Conservation (phyloP, 2,797 vertebrate species). For the Vultur gryphus region DNA sequence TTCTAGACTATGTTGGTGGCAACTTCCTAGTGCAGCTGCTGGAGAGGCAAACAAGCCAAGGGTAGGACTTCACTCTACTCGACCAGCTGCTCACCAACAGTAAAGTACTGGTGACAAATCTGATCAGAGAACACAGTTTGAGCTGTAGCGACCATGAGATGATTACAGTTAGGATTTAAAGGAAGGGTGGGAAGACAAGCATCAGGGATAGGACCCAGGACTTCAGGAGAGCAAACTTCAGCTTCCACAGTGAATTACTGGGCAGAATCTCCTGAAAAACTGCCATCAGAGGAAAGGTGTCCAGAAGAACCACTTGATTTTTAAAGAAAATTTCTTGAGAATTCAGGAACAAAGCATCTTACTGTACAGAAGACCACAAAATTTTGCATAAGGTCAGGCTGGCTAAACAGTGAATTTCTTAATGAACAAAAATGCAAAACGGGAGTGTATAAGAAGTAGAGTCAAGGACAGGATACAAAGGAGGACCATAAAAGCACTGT, state of each 20-base stretch:
- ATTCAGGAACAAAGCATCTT: not conserved
- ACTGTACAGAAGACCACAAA: not conserved
- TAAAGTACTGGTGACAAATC: not conserved
- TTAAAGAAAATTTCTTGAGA: not conserved
- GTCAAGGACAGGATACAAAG: not conserved
- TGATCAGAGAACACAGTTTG: not conserved
- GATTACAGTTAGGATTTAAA: not conserved
- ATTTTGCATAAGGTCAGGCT: not conserved
- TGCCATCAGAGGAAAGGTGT: not conserved
- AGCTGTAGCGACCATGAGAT: not conserved
- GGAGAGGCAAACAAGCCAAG: not conserved
- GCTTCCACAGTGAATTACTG: not conserved
- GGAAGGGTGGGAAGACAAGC: not conserved
- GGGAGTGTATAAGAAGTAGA: not conserved
- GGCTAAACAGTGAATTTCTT: not conserved
- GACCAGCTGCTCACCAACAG: not conserved
- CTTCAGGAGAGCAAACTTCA: not conserved
- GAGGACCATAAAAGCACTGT: not conserved
- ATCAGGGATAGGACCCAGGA: not conserved
- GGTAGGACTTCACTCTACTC: not conserved
- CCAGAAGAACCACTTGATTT: not conserved
- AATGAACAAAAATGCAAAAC: not conserved
- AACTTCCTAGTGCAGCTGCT: not conserved
- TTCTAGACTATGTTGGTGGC: not conserved
- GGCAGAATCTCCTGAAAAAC: not conserved